Evolutionary conservation across 2,888 invertebrate genomes (phyloP).

Genomic region (Trissoscelio sp.): DNA sequence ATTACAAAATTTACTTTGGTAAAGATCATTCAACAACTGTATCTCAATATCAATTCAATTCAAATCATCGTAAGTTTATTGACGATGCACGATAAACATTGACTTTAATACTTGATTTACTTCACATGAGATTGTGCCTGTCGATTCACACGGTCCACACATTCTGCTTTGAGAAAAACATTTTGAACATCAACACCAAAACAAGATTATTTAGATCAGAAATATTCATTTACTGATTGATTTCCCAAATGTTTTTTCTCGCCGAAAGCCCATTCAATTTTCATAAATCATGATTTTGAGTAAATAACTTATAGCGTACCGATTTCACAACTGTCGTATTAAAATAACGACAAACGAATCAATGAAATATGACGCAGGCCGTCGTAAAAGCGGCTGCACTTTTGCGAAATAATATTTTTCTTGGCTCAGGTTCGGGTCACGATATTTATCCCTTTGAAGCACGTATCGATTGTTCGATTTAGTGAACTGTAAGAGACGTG

Average conservation of each 20-base stretch:
- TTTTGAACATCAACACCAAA: not conserved
- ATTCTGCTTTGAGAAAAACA: not conserved
- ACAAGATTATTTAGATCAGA: not conserved
- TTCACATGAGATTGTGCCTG: not conserved
- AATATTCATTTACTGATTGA: constrained; percentile 16
- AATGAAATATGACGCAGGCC: too few relatives aligned
- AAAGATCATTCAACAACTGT: too few relatives aligned
- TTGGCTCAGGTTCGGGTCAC: constrained; percentile 57
- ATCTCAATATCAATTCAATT: too few relatives aligned
- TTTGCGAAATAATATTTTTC: constrained; percentile 71
- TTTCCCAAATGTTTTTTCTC: not conserved
- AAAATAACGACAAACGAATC: constrained; percentile 1
- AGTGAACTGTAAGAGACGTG: constrained; percentile 53
- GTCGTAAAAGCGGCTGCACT: constrained; percentile 8
- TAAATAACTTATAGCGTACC: too few relatives aligned
- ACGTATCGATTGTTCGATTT: constrained; percentile 63
- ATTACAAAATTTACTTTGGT: too few relatives aligned
- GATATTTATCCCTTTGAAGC: constrained; percentile 57
- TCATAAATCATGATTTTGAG: not conserved
- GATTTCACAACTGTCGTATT: not conserved
- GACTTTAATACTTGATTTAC: too few relatives aligned
- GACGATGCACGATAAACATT: too few relatives aligned
- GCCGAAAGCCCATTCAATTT: not conserved
- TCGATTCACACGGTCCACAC: not conserved
- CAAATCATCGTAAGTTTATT: too few relatives aligned